Conservation (phyloP, 2,888 invertebrate genomes). For the Pseudococcus longispinus region DNA sequence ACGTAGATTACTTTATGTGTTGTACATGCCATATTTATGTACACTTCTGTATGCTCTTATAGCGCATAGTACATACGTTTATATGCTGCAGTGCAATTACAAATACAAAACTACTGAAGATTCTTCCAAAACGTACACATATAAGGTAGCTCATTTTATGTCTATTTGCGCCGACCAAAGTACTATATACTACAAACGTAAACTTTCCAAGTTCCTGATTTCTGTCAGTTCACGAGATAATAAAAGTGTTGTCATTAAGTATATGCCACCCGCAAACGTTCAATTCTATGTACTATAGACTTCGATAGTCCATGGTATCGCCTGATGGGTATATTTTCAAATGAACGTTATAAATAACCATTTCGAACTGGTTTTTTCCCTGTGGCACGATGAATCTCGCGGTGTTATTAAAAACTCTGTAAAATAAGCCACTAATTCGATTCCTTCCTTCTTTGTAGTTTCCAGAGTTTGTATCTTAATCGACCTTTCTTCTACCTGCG, state of each 20-base stretch:
- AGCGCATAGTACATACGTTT: neutral
- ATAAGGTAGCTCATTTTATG: neutral
- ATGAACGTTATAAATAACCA: constrained; percentile 28
- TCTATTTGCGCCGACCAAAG: neutral
- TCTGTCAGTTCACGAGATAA: constrained; percentile 38
- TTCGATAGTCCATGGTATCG: neutral
- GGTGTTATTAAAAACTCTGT: constrained; percentile 10
- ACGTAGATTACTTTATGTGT: neutral
- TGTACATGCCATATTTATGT: too few species aligned
- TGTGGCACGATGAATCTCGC: neutral
- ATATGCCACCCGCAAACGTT: constrained; percentile 26
- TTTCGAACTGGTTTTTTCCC: constrained; percentile 31
- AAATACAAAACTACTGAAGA: neutral
- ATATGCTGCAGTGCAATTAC: neutral
- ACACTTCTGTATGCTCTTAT: too few species aligned
- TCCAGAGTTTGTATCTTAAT: neutral
- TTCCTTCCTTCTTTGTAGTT: neutral
- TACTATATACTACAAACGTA: neutral
- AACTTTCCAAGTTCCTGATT: constrained; percentile 22
- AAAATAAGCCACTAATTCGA: constrained; percentile 32
- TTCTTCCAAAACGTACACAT: neutral
- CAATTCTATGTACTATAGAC: neutral
- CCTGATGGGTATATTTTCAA: neutral
- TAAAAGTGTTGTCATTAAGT: constrained; percentile 40
- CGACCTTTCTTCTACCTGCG: neutral